These are phyloP conservation scores for Threskiornis aethiopicus DNA, from an alignment of 2,797 vertebrate genomes.

Conservation along the genomic window DNA sequence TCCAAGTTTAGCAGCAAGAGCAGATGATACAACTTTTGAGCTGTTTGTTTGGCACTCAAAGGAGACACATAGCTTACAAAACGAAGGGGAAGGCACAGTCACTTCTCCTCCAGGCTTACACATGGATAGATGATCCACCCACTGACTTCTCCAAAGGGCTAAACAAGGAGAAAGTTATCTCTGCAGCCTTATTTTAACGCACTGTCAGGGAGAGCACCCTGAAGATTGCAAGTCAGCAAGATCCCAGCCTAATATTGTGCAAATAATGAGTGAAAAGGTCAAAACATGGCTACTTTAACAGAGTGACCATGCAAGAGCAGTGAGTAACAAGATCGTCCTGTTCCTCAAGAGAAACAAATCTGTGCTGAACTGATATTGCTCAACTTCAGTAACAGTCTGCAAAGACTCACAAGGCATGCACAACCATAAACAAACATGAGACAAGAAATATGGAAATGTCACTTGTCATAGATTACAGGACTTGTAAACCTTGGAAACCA, in stretches of 20 bases:
- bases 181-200: neutral
- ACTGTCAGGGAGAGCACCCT: neutral
- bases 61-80: rapidly evolving
- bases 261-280: neutral
- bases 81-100: neutral
- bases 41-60: neutral
- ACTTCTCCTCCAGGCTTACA: neutral
- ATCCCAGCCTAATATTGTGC: neutral
- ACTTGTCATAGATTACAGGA: neutral
- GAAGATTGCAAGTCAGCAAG: neutral
- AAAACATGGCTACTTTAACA: neutral
- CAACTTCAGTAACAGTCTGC: neutral
- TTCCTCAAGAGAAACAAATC: neutral
- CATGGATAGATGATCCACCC: neutral
- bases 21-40: neutral
- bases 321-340: neutral
- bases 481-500: neutral
- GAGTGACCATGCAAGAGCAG: neutral
- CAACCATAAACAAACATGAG: neutral
- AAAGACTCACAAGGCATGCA: rapidly evolving
- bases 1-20: neutral
- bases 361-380: neutral
- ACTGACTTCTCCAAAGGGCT: neutral
- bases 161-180: neutral
- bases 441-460: neutral